Evolutionary conservation across 2,888 invertebrate species (phyloP).

Genomic region (Dyspetes luteomarginatus): DNA sequence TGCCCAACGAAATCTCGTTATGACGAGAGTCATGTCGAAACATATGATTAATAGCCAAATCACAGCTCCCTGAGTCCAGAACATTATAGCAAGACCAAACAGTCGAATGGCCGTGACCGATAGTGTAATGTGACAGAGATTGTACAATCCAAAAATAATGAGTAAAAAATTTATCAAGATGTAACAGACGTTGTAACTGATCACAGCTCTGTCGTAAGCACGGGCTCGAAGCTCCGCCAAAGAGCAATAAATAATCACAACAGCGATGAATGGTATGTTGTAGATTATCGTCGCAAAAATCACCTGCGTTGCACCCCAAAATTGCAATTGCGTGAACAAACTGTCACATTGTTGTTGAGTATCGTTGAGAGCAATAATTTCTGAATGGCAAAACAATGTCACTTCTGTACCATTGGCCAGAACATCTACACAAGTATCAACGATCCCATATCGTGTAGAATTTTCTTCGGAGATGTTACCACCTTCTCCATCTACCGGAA

Average conservation of each 20-base stretch:
- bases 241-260: conserved; percentile 70
- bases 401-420: conserved; percentile 67
- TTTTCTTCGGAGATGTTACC: conserved; percentile 13
- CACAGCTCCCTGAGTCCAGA: conserved; percentile 71
- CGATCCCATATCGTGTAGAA: conserved; percentile 17
- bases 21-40: conserved; percentile 77
- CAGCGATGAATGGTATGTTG: conserved; percentile 73
- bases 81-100: conserved; percentile 73
- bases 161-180: conserved; percentile 69
- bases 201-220: conserved; percentile 74
- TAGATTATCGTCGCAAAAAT: conserved; percentile 76
- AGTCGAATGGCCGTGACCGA: conserved; percentile 55
- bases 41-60: conserved; percentile 78
- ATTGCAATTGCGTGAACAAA: conserved; percentile 70
- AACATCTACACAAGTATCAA: conserved; percentile 64
- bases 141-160: conserved; percentile 69
- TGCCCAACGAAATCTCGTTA: conserved; percentile 76
- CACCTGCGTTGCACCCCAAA: conserved; percentile 76
- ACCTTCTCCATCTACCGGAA: conserved; percentile 17
- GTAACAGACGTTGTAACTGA: conserved; percentile 73
- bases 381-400: conserved; percentile 38
- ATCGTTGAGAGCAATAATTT: neutral
- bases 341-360: conserved; percentile 67
- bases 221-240: conserved; percentile 70
- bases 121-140: conserved; percentile 72